These are phyloP conservation scores for Sapayoa aenigma DNA, from an alignment of 2,113 vertebrate genomes.

Conservation along the genomic window DNA sequence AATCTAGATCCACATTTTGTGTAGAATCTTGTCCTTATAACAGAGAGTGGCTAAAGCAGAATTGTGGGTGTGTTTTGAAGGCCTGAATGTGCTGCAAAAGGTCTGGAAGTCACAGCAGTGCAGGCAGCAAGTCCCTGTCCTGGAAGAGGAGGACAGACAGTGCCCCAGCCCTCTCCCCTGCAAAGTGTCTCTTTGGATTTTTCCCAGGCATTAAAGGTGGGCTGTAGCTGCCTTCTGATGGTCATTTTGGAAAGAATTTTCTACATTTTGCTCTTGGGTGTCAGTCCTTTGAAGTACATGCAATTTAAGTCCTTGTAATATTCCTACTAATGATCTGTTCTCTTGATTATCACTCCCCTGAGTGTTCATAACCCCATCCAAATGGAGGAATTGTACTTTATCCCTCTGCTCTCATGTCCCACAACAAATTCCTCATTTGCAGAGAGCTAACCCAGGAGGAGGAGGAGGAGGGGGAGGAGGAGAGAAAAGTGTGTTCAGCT, in stretches of 20 bases:
- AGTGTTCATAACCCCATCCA: not conserved
- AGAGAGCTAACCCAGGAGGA: not conserved
- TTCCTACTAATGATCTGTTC: not conserved
- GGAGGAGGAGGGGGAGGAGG: not conserved
- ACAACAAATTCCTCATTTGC: not conserved
- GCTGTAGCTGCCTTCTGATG: not conserved
- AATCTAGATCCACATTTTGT: not conserved
- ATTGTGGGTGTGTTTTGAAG: not conserved
- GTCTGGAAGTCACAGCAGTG: not conserved
- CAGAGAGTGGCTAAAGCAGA: not conserved
- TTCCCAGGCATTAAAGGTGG: not conserved
- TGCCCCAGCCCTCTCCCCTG: not conserved
- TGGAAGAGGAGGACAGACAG: not conserved
- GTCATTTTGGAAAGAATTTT: not conserved
- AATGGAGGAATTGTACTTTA: not conserved
- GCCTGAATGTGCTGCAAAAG: not conserved
- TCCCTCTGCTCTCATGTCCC: not conserved
- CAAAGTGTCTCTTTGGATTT: not conserved
- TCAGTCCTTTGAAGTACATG: not conserved
- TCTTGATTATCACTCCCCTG: not conserved
- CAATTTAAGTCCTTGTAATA: not conserved
- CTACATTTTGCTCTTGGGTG: not conserved
- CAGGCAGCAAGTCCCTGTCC: not conserved
- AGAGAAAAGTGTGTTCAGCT: not conserved
- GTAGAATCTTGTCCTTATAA: not conserved